Conservation (phyloP, 2,113 vertebrate species). For the Muntiacus reevesi region DNA sequence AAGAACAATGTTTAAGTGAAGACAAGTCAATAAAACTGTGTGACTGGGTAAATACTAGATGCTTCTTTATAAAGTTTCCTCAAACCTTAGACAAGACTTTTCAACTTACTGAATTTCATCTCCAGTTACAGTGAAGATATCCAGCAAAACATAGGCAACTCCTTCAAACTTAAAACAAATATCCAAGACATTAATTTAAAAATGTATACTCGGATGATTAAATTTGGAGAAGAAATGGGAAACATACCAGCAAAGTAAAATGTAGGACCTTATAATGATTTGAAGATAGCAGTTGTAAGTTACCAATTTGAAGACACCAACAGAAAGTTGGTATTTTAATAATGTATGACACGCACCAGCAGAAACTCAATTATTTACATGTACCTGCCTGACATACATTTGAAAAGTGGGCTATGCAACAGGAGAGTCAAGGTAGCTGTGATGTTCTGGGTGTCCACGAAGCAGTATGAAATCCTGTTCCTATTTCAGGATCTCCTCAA, state of each 20-base stretch:
- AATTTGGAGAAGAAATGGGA: neutral
- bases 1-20: constrained; percentile 2
- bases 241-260: neutral
- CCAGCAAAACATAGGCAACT: neutral
- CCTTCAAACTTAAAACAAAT: constrained; percentile 13
- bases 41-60: neutral
- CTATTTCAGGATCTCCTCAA: neutral
- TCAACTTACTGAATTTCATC: constrained; percentile 2
- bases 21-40: neutral
- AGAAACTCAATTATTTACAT: constrained; percentile 66
- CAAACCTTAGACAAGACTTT: neutral
- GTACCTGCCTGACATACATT: neutral
- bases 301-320: neutral
- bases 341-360: constrained; percentile 35
- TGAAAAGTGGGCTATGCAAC: neutral
- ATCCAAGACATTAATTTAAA: neutral
- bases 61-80: constrained; percentile 19
- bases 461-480: neutral
- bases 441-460: neutral
- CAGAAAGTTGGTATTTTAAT: constrained; percentile 33
- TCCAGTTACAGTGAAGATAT: neutral
- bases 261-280: neutral
- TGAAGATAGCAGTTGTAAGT: neutral
- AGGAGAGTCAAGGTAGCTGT: neutral
- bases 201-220: neutral